These are phyloP conservation scores for Hydrophis major DNA, from an alignment of 2,797 vertebrate genomes.

Conservation along the genomic window DNA sequence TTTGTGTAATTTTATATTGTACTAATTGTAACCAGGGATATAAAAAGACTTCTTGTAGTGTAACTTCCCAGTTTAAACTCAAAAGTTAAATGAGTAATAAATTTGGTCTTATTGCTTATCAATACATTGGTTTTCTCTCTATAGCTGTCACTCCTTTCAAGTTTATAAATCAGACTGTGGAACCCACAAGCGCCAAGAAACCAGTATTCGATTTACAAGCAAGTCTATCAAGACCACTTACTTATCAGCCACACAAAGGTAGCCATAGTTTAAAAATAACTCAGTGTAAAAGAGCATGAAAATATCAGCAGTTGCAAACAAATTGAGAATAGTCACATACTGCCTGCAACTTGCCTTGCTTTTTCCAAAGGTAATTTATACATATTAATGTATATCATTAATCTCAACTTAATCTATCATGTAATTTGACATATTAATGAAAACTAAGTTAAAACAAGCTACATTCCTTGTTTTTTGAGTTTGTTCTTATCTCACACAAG, in stretches of 20 bases:
- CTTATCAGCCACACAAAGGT: constrained; percentile 92
- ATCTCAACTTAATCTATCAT: not conserved
- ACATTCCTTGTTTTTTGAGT: not conserved
- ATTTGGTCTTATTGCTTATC: not conserved
- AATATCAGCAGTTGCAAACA: not conserved
- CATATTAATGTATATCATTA: not conserved
- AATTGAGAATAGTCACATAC: not conserved
- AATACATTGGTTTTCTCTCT: not conserved
- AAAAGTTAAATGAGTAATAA: not conserved
- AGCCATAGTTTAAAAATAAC: not conserved
- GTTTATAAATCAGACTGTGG: constrained; percentile 63
- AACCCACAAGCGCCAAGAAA: constrained; percentile 79
- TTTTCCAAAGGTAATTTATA: not conserved
- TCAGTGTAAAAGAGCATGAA: not conserved
- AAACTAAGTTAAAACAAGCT: not conserved
- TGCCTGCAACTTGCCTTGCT: not conserved
- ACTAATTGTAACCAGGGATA: no score
- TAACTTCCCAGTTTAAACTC: not conserved
- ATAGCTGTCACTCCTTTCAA: constrained; percentile 77
- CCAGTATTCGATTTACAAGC: constrained; percentile 86
- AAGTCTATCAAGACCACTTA: constrained; percentile 87
- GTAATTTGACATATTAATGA: not conserved
- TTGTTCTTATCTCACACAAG: not conserved
- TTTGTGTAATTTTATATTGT: not conserved
- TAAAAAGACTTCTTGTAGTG: not conserved